Conservation (phyloP, 2,888 invertebrate genomes). For the Sarcophaga carnaria region DNA sequence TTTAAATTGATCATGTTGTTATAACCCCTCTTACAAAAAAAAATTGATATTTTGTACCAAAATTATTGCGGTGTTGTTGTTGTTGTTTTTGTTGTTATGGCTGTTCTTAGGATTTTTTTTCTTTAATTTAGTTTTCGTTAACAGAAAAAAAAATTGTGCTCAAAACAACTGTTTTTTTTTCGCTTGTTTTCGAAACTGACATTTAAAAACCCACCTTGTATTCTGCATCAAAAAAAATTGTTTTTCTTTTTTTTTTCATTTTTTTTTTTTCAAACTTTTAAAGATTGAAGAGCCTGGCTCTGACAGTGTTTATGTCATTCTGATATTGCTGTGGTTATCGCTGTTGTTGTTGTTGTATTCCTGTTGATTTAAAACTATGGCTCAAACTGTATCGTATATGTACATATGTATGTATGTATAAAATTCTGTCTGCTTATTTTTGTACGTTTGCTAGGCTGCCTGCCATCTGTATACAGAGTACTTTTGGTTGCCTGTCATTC, state of each 20-base stretch:
- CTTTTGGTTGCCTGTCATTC: conserved; percentile 60
- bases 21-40: not conserved
- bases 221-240: conserved; percentile 41
- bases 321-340: conserved; percentile 14
- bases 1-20: conserved; percentile 47
- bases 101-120: conserved; percentile 2
- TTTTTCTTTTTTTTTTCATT: not conserved
- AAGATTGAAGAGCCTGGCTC: conserved; percentile 57
- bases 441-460: not conserved
- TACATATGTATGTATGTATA: not conserved
- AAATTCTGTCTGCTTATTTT: conserved; percentile 1
- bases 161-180: conserved; percentile 21
- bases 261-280: conserved; percentile 23
- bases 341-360: conserved; percentile 22
- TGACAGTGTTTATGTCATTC: conserved; percentile 64
- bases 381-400: not conserved
- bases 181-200: conserved; percentile 48
- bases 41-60: not conserved
- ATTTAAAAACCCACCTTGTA: conserved; percentile 63
- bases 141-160: conserved; percentile 52
- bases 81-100: too few relatives aligned
- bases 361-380: conserved; percentile 38
- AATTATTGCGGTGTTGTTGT: not conserved
- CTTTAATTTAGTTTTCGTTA: conserved; percentile 49
- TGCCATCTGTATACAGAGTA: not conserved